Base-by-base conservation (phyloP, 2,888 invertebrate species). In the Drosophila sordidula region DNA sequence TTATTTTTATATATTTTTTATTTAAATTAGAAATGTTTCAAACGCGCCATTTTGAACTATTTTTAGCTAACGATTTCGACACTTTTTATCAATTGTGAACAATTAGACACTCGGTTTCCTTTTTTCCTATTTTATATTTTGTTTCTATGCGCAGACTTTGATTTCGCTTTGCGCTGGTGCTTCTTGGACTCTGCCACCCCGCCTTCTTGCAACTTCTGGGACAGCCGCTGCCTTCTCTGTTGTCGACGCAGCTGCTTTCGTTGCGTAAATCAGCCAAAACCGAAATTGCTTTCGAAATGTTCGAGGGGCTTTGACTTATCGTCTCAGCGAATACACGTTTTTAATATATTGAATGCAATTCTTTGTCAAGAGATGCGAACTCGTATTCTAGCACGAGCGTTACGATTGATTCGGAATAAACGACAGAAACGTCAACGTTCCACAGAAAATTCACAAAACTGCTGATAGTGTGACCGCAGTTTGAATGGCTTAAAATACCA, bases 1-100 rank as follows among this genome's bases (percentile, higher is more conserved):
- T 32, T 26, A 34, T 58, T 47, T 59, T 42, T 25, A 18, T 42
- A 16, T 34, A 44, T 41, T 39, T 62, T 66, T 64, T 56, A 62
- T 47, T 62, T 42, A 47, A 64, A 64, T 84, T 78, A 87, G 47
- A 89, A 90, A 77, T 89, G 90, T 91, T 91, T 90, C 80, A 90
- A 89, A 56, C 90, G 91, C 71, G 90, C 90, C 91, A 91, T 90
- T 82, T 84, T 75, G 67, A 47, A 62, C 70, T 84, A 87, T 78
- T 81, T 71, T 69, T 78, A 67, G 66, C 55, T 32, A 39, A 67
- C 47, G 39, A 62, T 59, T 61, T 66, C 50, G 58, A 64, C 56
- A 68, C 67, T 69, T 61, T 50, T 52, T 65, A 76, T 52, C 34
- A 75, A 75, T 34, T 75, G 56, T 45, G 41, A 68, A 56, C 52